Evolutionary conservation across 1,140 invertebrate genomes (phyloP), one percentile per base, ranked within the genome.

Genomic region (Leguminivora glycinivorella): DNA sequence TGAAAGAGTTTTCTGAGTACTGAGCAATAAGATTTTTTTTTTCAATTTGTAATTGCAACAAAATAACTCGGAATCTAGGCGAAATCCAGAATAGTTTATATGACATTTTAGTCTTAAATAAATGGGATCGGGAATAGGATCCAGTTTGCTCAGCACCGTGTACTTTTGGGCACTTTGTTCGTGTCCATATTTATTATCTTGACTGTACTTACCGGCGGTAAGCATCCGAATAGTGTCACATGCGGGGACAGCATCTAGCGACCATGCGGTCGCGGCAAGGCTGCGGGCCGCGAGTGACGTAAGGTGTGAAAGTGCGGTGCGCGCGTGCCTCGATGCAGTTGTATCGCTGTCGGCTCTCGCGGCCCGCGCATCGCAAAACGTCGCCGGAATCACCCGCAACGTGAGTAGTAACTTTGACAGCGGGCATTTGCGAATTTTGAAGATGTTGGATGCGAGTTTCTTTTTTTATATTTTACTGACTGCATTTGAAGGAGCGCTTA

Each of bases 251-350:
- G 25, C 58, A 63, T 68, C 34, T 68, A 12, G 29, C 43, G 12
- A 4, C 67, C 25, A 63, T 29, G 25, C 58, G 58, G 17, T 31
- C 58, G 73, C 73, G 70, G 71, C 79, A 83, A 83, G 81, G 81
- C 72, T 69, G 70, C 69, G 40, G 40, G 5, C 14, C 40, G n/a
- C 34, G 34, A 38, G 69, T 78, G 79, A 83, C 75, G 81, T 78
- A 83, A 81, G 24, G 24, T 56, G 81, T 80, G 81, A 83, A 83
- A 83, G 81, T 81, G 70, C 70, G 67, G 47, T 69, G 72, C 56
- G 69, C 47, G 69, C 70, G 60, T 56, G 69, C 58, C 68, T 58
- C 40, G 58, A 68, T 68, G 43, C 67, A 68, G 58, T 63, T 31
- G 58, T 22, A 38, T 38, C 34, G 0, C 34, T 63, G 58, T 19